Percentiles rank a stretch among this genome's conserved stretches.
Conservation (phyloP, 2,888 invertebrate genomes). For the Pediacus dermestoides region DNA sequence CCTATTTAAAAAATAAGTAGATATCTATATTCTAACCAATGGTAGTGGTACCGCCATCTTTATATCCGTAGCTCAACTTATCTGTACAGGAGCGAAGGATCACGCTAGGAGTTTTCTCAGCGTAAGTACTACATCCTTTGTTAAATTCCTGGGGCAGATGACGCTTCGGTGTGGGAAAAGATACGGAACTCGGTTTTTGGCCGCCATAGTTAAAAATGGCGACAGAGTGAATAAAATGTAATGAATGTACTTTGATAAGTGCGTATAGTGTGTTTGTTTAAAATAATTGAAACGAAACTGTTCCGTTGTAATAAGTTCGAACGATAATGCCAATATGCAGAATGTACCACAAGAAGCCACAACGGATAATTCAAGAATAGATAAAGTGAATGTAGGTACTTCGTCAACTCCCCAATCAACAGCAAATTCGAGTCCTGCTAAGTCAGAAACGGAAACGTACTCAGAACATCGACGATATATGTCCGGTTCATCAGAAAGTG, state of each 20-base stretch:
- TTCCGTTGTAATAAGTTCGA: slow-evolving; percentile 54
- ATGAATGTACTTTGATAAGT: slow-evolving; percentile 56
- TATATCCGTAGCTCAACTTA: too few relatives aligned
- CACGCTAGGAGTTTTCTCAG: too few relatives aligned
- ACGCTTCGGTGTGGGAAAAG: slow-evolving; percentile 31
- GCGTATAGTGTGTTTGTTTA: slow-evolving; percentile 43
- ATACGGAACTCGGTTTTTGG: slow-evolving; percentile 37
- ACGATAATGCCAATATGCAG: slow-evolving; percentile 81
- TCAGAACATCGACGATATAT: slow-evolving; percentile 84
- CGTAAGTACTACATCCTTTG: too few relatives aligned
- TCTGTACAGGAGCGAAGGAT: too few relatives aligned
- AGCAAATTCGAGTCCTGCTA: slow-evolving; percentile 76
- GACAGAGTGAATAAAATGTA: slow-evolving; percentile 57
- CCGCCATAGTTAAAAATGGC: slow-evolving; percentile 79
- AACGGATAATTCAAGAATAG: slow-evolving; percentile 78
- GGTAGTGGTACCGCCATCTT: too few relatives aligned
- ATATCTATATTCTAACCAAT: too few relatives aligned
- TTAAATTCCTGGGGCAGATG: slow-evolving; percentile 22
- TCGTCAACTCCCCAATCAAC: slow-evolving; percentile 78
- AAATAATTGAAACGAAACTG: slow-evolving; percentile 38
- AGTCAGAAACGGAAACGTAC: slow-evolving; percentile 84
- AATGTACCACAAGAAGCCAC: slow-evolving; percentile 76
- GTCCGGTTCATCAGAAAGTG: slow-evolving; percentile 92
- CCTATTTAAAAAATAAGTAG: too few relatives aligned
- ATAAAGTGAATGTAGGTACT: slow-evolving; percentile 72